A percentile compares a stretch with the other conserved stretches of the same genome.
These are phyloP conservation scores for Incurvaria masculella DNA, from an alignment of 2,888 invertebrate genomes.

Conservation along the genomic window DNA sequence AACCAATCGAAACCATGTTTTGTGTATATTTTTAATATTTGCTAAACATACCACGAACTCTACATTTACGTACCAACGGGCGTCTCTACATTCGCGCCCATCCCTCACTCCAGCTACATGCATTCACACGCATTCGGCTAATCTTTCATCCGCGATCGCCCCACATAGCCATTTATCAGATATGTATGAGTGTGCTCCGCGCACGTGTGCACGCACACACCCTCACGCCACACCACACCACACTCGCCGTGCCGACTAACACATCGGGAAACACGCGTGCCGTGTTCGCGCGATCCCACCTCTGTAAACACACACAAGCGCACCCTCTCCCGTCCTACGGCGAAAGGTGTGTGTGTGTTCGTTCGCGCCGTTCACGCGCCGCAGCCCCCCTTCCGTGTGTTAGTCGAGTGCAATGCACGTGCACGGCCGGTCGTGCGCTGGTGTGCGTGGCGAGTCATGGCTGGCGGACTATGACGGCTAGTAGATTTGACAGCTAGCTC, in stretches of 20 bases:
- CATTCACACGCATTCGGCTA: constrained; percentile 52
- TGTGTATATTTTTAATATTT: too few relatives aligned
- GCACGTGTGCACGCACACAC: not conserved
- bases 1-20: too few relatives aligned
- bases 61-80: constrained; percentile 6
- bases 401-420: constrained; percentile 41
- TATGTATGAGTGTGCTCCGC: not conserved
- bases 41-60: too few relatives aligned
- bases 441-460: constrained; percentile 53
- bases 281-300: constrained; percentile 33
- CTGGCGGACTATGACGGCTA: constrained; percentile 56
- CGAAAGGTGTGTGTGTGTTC: constrained; percentile 32
- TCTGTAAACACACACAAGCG: not conserved
- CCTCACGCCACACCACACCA: constrained; percentile 42
- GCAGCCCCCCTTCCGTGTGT: constrained; percentile 51
- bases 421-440: constrained; percentile 27
- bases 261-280: constrained; percentile 36
- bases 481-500: constrained; percentile 60
- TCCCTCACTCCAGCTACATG: constrained; percentile 40
- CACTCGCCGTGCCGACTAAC: constrained; percentile 50
- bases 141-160: constrained; percentile 51
- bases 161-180: constrained; percentile 26
- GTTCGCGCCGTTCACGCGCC: constrained; percentile 42
- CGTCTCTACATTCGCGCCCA: constrained; percentile 42
- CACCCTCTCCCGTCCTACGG: constrained; percentile 52